These are phyloP conservation scores for Dicrostonyx torquatus DNA, from an alignment of 2,797 vertebrate species.

Conservation along the genomic window DNA sequence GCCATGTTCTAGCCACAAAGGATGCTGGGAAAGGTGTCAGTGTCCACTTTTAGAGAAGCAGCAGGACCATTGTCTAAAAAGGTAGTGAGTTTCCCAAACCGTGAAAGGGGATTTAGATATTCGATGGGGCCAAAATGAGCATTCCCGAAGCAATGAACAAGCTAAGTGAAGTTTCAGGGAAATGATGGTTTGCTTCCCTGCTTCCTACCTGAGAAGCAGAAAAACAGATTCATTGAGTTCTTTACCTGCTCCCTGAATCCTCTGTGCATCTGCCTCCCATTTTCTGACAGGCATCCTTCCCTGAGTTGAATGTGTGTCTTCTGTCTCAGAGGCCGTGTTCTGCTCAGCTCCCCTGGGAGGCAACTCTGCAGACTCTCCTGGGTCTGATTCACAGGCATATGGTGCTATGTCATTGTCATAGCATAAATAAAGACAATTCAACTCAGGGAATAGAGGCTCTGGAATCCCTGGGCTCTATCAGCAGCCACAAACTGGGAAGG, in stretches of 20 bases:
- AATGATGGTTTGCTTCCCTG: background rate
- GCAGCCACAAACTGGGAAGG: background rate
- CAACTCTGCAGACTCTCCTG: background rate
- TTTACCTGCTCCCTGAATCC: background rate
- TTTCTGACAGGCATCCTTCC: background rate
- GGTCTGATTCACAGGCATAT: slow-evolving; percentile 51
- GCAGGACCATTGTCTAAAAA: background rate
- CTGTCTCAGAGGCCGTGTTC: background rate
- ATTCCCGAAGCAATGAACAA: background rate
- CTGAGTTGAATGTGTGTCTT: background rate
- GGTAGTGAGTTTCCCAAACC: background rate
- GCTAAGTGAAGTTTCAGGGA: background rate
- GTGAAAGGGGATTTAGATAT: background rate
- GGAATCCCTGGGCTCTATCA: slow-evolving; percentile 23
- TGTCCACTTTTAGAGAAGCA: background rate
- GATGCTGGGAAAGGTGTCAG: background rate
- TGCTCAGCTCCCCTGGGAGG: background rate
- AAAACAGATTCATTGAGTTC: background rate
- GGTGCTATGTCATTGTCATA: slow-evolving; percentile 53
- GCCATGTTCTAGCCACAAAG: background rate
- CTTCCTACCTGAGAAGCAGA: background rate
- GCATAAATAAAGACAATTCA: slow-evolving; percentile 71
- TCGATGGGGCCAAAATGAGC: background rate
- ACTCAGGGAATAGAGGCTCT: background rate
- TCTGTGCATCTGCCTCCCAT: no score